Percentiles rank a stretch among this genome's conserved stretches.
Conservation (phyloP, 2,888 invertebrate genomes). For the Hemaris fuciformis region DNA sequence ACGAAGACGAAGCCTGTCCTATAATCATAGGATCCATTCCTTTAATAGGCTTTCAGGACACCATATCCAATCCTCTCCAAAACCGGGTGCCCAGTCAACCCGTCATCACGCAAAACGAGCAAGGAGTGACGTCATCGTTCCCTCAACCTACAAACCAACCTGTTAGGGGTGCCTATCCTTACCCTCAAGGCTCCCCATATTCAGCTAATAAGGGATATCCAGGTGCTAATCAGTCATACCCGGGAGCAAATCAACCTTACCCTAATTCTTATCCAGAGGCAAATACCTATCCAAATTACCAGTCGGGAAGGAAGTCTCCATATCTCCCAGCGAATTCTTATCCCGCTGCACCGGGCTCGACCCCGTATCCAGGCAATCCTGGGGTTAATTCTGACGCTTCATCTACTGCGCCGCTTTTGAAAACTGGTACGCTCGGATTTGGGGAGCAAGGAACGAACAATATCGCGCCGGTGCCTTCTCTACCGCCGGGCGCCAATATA, state of each 20-base stretch:
- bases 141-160: conserved; percentile 44
- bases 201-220: conserved; percentile 9
- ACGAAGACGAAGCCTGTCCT: conserved; percentile 36
- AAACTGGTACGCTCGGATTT: conserved; percentile 47
- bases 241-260: conserved; percentile 16
- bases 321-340: background rate
- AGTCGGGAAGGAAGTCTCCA: conserved; percentile 6
- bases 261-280: conserved; percentile 27
- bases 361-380: conserved; percentile 27
- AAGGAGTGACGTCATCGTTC: conserved; percentile 23
- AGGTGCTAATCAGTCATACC: background rate
- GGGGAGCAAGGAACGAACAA: conserved; percentile 7
- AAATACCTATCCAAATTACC: conserved; percentile 26
- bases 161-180: conserved; percentile 15
- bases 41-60: conserved; percentile 45
- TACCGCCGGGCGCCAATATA: conserved; percentile 40
- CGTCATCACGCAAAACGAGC: conserved; percentile 24
- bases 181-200: conserved; percentile 15
- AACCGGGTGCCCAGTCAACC: conserved; percentile 40
- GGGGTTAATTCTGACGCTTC: background rate
- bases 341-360: background rate
- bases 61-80: conserved; percentile 37
- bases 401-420: conserved; percentile 22
- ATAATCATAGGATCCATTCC: conserved; percentile 62
- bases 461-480: conserved; percentile 31